A percentile compares a stretch with the other conserved stretches of the same genome.
These are phyloP conservation scores for Pseudobourletiella spinata DNA, from an alignment of 1,140 invertebrate species.

Conservation along the genomic window DNA sequence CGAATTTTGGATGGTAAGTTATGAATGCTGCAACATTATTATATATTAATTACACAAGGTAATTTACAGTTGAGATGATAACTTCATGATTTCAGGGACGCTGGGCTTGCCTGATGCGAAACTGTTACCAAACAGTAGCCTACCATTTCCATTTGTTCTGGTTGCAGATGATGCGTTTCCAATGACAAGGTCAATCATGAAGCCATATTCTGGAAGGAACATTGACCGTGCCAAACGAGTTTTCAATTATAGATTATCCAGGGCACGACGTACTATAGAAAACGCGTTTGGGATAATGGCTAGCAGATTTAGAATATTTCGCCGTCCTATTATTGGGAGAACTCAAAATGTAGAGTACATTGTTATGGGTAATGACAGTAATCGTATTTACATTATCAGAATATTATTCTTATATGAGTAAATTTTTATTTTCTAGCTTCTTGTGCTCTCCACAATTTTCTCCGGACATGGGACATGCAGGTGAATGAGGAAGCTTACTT, in stretches of 20 bases:
- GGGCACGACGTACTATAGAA: conserved; percentile 43
- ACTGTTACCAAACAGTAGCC: background rate
- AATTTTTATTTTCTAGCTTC: conserved; percentile 8
- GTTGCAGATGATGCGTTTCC: conserved; percentile 36
- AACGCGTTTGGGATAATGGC: conserved; percentile 47
- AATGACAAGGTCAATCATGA: conserved; percentile 37
- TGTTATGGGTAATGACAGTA: conserved; percentile 36
- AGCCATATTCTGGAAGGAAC: conserved; percentile 40
- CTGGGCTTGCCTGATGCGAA: background rate
- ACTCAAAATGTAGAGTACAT: background rate
- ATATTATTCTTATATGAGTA: too few species aligned
- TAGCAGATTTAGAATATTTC: conserved; percentile 37
- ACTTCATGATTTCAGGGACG: too few species aligned
- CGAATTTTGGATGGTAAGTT: too few species aligned
- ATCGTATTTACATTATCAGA: too few species aligned
- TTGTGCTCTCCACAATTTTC: conserved; percentile 21
- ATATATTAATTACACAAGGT: too few species aligned
- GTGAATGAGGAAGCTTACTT: background rate
- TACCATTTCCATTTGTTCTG: conserved; percentile 31
- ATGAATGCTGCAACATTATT: too few species aligned
- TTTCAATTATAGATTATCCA: conserved; percentile 29
- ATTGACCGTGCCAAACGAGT: background rate
- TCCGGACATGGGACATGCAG: conserved; percentile 2
- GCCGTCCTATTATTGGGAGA: conserved; percentile 7
- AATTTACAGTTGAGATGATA: too few species aligned